Evolutionary conservation across 2,888 invertebrate species (phyloP), one percentile per base, ranked within the genome.

Genomic region (Gerris lacustris): DNA sequence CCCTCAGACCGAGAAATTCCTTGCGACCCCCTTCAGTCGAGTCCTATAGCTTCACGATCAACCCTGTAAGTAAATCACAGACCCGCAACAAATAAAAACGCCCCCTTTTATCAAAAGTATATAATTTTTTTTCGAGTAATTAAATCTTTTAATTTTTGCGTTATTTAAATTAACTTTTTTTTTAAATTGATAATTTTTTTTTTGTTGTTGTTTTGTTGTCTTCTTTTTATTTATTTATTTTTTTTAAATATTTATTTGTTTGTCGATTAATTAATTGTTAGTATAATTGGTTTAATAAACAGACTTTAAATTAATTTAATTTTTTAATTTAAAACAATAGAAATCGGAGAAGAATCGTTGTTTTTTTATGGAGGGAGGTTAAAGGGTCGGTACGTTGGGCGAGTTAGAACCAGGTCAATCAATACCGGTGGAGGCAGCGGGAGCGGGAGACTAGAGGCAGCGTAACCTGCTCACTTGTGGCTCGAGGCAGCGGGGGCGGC

Each of bases 401-500:
- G 55, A 11, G 9, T 55, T 55, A 55, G 55, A 55, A 55, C 55
- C 55, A 55, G 55, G 55, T 55, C 55, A 55, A 55, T 55, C 55
- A 55, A 55, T 55, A 55, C 55, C 15, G 55, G 9, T 9, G 9
- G 55, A 55, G 55, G 55, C 15, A 55, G 55, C 55, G 55, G 55
- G 11, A 55, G 55, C 55, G 9, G 15, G 55, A 55, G 55, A 55
- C 11, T 62, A 43, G 67, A 79, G 80, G 77, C 77, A 78, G 76
- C 77, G 77, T 79, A 79, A 80, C 81, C 81, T 76, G 77, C 76
- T 76, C 73, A 73, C 74, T 75, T 75, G 77, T 78, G 78, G 78
- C 76, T 71, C 77, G n/a, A n/a, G n/a, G n/a, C n/a, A 77, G 78
- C 80, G 77, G 78, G 82, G 78, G 77, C 78, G 82, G 78, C 79